Base-by-base conservation (phyloP, 2,113 vertebrate genomes). In the Dipodomys ordii region DNA sequence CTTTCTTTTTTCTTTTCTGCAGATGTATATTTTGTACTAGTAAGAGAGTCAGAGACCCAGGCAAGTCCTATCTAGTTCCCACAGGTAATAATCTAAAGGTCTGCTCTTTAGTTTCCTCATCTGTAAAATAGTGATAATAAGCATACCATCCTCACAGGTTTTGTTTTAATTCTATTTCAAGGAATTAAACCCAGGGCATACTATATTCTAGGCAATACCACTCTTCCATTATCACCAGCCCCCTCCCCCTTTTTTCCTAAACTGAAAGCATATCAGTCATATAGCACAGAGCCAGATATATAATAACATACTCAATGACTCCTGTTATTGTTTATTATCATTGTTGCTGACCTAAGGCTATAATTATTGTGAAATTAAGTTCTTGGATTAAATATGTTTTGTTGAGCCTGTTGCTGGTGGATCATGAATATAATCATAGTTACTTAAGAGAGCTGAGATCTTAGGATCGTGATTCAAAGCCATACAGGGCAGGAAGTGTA, bases 281-380 rank as follows among this genome's bases (percentile, higher is more conserved):
- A 68, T 76, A 81, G 62, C 46, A 39, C 20, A 91, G 16, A 68
- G 19, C 6, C 67, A 80, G 67, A 86, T 30, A 65, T 19, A 35
- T 25, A 62, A 30, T 69, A 77, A 83, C 30, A 57, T 28, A 74
- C 22, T 9, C 39, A 28, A 0, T 93, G 77, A 65, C 35, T 76
- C 12, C 64, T 65, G 2, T 57, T 67, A 73, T 23, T 78, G 20
- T 67, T 78, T 53, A 18, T 73, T 64, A 53, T n/a, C 86, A 46
- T 71, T 81, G n/a, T 35, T 93, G 39, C 49, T 85, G 30, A 77
- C 73, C 39, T 83, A 0, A 81, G n/a, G 19, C 83, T 91, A 53
- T 44, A 69, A 83, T 90, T 96, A 82, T 84, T 92, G 44, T 92
- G 80, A 72, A 92, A 86, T 89, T 25, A 83, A 68, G 32, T 72